Conservation (phyloP, 1,140 invertebrate species). For the Zophobas morio region DNA sequence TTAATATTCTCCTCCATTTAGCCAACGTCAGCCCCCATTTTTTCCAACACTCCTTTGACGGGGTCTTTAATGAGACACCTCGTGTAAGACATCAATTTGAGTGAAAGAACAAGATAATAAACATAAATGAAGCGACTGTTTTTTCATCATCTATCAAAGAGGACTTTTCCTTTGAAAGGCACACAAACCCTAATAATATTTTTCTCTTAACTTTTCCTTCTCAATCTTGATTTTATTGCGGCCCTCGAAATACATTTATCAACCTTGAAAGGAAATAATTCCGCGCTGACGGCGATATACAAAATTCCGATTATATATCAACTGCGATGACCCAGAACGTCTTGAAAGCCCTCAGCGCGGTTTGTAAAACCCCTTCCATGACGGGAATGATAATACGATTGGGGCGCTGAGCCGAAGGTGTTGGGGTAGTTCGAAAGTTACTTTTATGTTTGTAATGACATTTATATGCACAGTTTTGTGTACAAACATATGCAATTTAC, state of each 20-base stretch:
- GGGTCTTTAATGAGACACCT: slow-evolving; percentile 34
- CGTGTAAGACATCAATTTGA: slow-evolving; percentile 23
- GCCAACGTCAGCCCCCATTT: neutral
- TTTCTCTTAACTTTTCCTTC: slow-evolving; percentile 26
- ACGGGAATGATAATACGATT: too few species aligned
- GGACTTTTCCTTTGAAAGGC: slow-evolving; percentile 19
- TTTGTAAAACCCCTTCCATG: too few species aligned
- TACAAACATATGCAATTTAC: too few species aligned
- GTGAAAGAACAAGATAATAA: slow-evolving; percentile 39
- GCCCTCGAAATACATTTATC: slow-evolving; percentile 12
- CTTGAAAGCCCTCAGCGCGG: too few species aligned
- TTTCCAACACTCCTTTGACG: slow-evolving; percentile 16
- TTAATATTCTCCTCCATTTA: neutral
- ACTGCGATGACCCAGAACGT: too few species aligned
- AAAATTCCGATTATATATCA: neutral
- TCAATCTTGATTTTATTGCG: slow-evolving; percentile 29
- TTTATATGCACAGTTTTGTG: too few species aligned
- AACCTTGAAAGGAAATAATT: neutral
- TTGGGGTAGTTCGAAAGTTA: too few species aligned
- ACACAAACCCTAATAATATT: slow-evolving; percentile 31
- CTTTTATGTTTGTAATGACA: too few species aligned
- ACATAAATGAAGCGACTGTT: slow-evolving; percentile 34
- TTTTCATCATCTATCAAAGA: slow-evolving; percentile 37
- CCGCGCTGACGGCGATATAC: neutral
- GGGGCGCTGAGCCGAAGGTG: too few species aligned